Evolutionary conservation across 2,797 vertebrate genomes (phyloP), one percentile per base, ranked within the genome.

Genomic region (Sciurus carolinensis): DNA sequence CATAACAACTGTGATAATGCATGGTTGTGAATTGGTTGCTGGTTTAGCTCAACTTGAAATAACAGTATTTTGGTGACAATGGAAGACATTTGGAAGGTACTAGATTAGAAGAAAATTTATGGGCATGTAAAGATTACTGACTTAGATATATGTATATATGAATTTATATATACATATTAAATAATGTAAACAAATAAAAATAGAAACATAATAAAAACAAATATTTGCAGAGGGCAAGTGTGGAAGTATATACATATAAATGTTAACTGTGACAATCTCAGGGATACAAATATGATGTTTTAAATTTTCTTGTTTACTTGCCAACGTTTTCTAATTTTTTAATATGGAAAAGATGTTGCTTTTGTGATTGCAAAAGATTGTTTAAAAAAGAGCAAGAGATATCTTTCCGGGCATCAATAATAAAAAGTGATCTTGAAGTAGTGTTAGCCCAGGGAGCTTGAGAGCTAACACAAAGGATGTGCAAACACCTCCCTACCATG

Each of bases 331-430:
- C 69, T 71, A 62, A 64, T 57, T 62, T 93, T 95, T 82, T 82
- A 88, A 88, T 59, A 85, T 82, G 86, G 71, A 93, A 96, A 88
- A 82, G 7, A 79, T 71, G 82, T 14, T 83, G 79, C 82, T 89
- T 94, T 84, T 36, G 5, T 42, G n/a, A 69, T 91, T 71, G 90
- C 28, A 44, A 73, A 91, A 86, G 30, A 2, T 28, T 91, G 28
- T 69, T 69, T 80, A 54, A 54, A 79, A 92, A 36, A n/a, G 44
- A 18, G 5, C 13, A 80, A 91, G 52, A 93, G 71, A 39, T 44
- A 44, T 8, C 8, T 91, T 82, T 73, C 10, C 0, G 5, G 79
- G 59, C 36, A 84, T 57, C 39, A 64, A 26, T 86, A 54, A 86
- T n/a, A 18, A 64, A 81, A 85, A 85, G 14, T 26, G 30, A 13